Percentiles rank a stretch among this genome's conserved stretches.
Conservation (phyloP, 2,888 invertebrate species). For the Erebia ligea region DNA sequence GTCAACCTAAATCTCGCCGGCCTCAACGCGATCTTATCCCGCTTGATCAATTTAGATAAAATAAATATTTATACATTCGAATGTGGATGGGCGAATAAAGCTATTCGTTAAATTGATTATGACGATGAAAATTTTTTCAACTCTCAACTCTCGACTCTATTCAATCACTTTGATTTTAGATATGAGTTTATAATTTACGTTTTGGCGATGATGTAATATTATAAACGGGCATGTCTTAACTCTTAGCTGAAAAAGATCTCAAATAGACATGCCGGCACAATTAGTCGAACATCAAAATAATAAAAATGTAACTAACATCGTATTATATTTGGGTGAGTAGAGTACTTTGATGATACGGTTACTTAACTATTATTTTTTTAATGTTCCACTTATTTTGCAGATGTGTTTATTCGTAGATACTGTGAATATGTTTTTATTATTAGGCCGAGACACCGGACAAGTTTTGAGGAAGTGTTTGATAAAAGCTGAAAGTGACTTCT, state of each 20-base stretch:
- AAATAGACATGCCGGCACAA: background rate
- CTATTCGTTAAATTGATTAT: conserved; percentile 80
- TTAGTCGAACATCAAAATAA: conserved; percentile 8
- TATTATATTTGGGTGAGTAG: background rate
- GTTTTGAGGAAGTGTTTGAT: background rate
- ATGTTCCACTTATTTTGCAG: background rate
- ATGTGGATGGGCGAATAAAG: conserved; percentile 79
- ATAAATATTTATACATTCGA: conserved; percentile 82
- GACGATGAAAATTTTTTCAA: conserved; percentile 66
- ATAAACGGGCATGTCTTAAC: conserved; percentile 22
- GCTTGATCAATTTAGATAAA: conserved; percentile 83
- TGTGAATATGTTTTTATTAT: background rate
- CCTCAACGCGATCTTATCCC: conserved; percentile 79
- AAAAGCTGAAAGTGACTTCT: background rate
- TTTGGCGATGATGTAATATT: conserved; percentile 34
- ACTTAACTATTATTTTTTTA: background rate
- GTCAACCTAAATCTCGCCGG: conserved; percentile 49
- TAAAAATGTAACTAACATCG: background rate
- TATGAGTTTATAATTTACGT: conserved; percentile 49
- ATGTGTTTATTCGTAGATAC: background rate
- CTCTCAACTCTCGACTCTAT: conserved; percentile 64
- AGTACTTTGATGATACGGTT: background rate
- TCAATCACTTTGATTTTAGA: conserved; percentile 67
- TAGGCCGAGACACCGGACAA: background rate
- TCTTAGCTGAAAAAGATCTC: conserved; percentile 17